Evolutionary conservation across 2,113 vertebrate genomes (phyloP).

Genomic region (Azemiops feae): DNA sequence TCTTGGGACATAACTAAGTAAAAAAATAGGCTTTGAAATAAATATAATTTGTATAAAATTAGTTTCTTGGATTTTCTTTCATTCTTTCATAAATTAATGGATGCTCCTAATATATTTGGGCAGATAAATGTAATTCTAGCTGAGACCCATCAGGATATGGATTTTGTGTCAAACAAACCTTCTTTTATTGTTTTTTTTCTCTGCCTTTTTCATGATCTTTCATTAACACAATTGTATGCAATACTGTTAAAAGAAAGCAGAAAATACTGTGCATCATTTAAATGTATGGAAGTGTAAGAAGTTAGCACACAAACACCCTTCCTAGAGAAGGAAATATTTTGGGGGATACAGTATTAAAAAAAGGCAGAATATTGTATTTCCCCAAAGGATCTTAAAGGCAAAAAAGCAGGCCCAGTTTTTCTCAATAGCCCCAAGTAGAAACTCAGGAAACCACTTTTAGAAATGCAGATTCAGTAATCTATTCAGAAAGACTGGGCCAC

Average conservation of each 20-base stretch:
- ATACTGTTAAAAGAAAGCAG: neutral
- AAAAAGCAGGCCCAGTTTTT: no score
- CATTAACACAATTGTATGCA: conserved; percentile 12
- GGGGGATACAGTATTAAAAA: no score
- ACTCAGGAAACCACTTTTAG: no score
- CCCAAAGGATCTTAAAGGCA: no score
- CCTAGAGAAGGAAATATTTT: no score
- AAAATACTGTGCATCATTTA: conserved; percentile 28
- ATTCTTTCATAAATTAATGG: conserved; percentile 32
- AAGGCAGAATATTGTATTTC: no score
- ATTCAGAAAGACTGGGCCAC: no score
- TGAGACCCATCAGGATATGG: conserved; percentile 25
- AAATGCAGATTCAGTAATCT: no score
- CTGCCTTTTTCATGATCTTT: conserved; percentile 26
- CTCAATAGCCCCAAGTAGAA: no score
- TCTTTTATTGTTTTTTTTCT: conserved; percentile 26
- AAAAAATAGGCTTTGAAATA: neutral
- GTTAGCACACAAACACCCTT: no score
- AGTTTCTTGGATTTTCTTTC: conserved; percentile 15
- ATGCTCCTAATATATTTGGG: conserved; percentile 25
- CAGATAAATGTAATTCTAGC: conserved; percentile 39
- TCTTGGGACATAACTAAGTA: neutral
- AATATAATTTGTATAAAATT: conserved; percentile 2
- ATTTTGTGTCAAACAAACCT: conserved; percentile 50
- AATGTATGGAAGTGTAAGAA: neutral